Conservation (phyloP, 2,113 vertebrate genomes). For the Theristicus caerulescens region DNA sequence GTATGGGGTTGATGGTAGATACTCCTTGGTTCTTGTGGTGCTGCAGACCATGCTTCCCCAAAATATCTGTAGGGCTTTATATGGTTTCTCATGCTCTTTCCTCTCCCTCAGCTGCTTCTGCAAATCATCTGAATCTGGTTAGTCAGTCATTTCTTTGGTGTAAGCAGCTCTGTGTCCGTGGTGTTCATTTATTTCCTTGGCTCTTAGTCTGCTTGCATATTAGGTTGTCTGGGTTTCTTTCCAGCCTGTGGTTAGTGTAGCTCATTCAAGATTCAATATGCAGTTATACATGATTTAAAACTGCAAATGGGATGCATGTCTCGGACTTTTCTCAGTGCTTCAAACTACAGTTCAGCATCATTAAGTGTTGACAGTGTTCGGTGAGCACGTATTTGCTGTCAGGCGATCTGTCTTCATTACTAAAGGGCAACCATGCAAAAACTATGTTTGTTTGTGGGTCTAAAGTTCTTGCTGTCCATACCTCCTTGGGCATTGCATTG, state of each 20-base stretch:
- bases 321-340: not conserved
- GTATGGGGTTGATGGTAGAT: not conserved
- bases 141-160: not conserved
- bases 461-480: constrained; percentile 4
- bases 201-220: constrained; percentile 5
- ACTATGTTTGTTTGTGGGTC: constrained; percentile 5
- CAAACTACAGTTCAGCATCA: not conserved
- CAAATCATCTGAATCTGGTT: not conserved
- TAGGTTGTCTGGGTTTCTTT: not conserved
- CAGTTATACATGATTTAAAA: constrained; percentile 14
- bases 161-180: not conserved
- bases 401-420: constrained; percentile 20
- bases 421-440: constrained; percentile 27
- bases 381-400: constrained; percentile 37
- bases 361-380: not conserved
- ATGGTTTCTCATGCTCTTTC: not conserved
- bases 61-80: not conserved
- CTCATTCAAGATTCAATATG: constrained; percentile 9
- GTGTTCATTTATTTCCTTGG: not conserved
- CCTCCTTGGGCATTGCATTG: constrained; percentile 2
- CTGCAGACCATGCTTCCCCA: not conserved
- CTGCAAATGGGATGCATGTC: not conserved
- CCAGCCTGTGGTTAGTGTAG: not conserved
- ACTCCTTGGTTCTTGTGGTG: not conserved
- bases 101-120: not conserved